phyloP scores from a whole-genome alignment of 2,113 vertebrate genomes.

The Anser brachyrhynchus region DNA sequence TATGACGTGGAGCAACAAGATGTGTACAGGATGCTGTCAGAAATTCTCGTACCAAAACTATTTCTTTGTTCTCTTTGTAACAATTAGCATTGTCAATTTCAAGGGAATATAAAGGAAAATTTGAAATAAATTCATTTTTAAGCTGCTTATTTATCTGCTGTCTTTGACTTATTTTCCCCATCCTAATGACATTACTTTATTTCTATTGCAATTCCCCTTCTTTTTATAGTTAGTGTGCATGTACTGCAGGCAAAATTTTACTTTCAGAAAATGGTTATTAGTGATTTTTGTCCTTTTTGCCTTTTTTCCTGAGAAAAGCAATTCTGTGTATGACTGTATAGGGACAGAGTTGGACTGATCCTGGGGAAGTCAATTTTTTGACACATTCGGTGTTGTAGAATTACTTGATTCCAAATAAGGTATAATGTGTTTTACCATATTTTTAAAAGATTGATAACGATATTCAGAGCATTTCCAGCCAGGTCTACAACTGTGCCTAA shows the following conservation, averaged over 20 bases:
- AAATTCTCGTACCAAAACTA: not conserved
- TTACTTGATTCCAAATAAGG: not conserved
- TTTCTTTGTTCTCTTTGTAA: not conserved
- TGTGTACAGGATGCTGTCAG: fast-evolving
- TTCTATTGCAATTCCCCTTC: not conserved
- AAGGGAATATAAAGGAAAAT: not conserved
- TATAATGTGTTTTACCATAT: not conserved
- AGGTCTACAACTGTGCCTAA: not conserved
- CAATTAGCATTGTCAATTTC: not conserved
- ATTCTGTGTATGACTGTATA: not conserved
- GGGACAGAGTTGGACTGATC: not conserved
- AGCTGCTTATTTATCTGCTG: not conserved
- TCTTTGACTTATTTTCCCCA: not conserved
- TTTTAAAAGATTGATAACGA: not conserved
- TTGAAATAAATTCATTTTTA: not conserved
- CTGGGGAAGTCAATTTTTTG: not conserved
- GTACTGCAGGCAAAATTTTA: not conserved
- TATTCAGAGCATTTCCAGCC: not conserved
- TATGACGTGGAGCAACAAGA: not conserved
- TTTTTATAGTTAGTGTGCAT: not conserved
- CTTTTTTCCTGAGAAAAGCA: conserved; percentile 51
- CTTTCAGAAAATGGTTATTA: not conserved
- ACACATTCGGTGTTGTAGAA: not conserved
- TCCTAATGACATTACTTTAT: not conserved
- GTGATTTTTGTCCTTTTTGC: not conserved